These are phyloP conservation scores for Aselliscus stoliczkanus DNA, from an alignment of 2,797 vertebrate genomes.

Conservation along the genomic window DNA sequence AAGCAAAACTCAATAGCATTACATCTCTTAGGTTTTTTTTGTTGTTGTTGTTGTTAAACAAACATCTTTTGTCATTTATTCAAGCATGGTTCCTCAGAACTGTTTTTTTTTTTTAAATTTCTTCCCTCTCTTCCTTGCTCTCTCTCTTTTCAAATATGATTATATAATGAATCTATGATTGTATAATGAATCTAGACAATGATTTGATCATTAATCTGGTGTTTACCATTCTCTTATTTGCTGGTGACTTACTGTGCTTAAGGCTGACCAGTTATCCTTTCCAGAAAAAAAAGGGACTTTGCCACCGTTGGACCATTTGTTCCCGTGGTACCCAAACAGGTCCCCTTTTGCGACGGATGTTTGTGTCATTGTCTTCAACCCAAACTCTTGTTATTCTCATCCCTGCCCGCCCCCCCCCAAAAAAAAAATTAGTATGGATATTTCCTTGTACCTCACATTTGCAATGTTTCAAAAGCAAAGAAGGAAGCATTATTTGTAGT, in stretches of 20 bases:
- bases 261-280: background rate
- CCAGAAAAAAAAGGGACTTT: background rate
- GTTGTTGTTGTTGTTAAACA: background rate
- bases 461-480: constrained; percentile 38
- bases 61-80: constrained; percentile 9
- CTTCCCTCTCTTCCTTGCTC: background rate
- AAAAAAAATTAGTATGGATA: background rate
- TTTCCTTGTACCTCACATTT: background rate
- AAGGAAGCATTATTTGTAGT: background rate
- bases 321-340: background rate
- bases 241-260: background rate
- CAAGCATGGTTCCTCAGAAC: background rate
- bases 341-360: background rate
- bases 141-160: background rate
- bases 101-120: background rate
- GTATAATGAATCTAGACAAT: background rate
- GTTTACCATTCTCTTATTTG: background rate
- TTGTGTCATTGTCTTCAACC: background rate
- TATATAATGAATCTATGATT: background rate
- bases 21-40: background rate
- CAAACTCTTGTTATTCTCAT: background rate
- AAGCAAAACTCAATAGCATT: background rate
- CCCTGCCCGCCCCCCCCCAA: background rate
- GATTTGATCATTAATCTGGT: background rate
- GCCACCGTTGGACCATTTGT: background rate